Percentiles rank a stretch among this genome's conserved stretches.
These are phyloP conservation scores for Trichonephila clavipes DNA, from an alignment of 1,140 invertebrate genomes.

Conservation along the genomic window DNA sequence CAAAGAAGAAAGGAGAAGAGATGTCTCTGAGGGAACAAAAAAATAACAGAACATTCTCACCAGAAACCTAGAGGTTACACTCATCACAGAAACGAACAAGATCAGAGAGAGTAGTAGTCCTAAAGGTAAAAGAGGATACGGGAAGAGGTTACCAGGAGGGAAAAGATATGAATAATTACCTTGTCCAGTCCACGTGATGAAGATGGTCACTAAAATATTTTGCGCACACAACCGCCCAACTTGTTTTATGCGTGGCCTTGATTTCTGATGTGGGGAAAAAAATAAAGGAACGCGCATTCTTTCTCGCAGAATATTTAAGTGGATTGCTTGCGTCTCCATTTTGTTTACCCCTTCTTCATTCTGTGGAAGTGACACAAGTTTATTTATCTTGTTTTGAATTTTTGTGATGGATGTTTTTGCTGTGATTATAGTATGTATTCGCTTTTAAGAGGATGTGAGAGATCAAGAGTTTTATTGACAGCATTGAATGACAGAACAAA, in stretches of 20 bases:
- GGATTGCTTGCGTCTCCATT: not conserved
- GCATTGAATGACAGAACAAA: too few species aligned
- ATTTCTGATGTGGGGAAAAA: not conserved
- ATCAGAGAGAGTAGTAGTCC: not conserved
- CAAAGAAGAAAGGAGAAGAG: not conserved
- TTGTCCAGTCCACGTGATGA: slow-evolving; percentile 3
- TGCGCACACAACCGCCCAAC: not conserved
- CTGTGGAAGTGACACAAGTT: not conserved
- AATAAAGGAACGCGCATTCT: not conserved
- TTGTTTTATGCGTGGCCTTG: not conserved
- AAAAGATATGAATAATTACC: slow-evolving; percentile 18
- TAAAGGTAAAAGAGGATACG: not conserved
- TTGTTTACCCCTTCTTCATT: not conserved
- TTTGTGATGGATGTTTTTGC: not conserved
- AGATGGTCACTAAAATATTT: not conserved
- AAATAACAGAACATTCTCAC: not conserved
- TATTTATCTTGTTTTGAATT: not conserved
- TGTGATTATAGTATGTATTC: not conserved
- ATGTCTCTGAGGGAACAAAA: not conserved
- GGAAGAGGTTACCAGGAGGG: not conserved
- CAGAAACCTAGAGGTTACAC: not conserved
- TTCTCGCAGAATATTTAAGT: not conserved
- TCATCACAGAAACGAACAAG: not conserved
- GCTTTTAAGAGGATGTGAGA: too few species aligned
- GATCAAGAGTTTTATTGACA: too few species aligned